Conservation (phyloP, 2,888 invertebrate species). For the Tipula lateralis region DNA sequence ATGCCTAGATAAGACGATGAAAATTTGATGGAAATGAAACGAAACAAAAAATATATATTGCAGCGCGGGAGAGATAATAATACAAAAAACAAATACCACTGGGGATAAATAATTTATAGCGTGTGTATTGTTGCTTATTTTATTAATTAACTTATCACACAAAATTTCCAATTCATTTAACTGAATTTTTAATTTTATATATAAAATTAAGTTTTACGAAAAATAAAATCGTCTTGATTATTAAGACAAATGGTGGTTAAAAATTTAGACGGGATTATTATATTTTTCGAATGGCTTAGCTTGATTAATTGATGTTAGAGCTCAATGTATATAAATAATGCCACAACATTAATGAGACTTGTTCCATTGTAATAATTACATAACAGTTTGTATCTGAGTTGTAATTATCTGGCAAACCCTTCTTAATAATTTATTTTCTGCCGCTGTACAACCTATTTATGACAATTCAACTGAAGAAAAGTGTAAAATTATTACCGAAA, state of each 20-base stretch:
- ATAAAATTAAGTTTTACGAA: not conserved
- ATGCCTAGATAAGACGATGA: not conserved
- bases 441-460: not conserved
- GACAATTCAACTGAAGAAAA: not conserved
- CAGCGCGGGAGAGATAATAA: not conserved
- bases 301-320: not conserved
- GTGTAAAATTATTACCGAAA: not conserved
- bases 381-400: not conserved
- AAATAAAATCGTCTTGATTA: not conserved
- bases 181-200: constrained; percentile 12
- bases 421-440: not conserved
- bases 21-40: not conserved
- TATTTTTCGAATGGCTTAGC: not conserved
- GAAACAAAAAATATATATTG: too few relatives aligned
- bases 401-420: not conserved
- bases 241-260: constrained; percentile 1
- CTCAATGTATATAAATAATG: not conserved
- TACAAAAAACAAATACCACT: not conserved
- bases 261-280: not conserved
- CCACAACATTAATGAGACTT: not conserved
- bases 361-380: not conserved
- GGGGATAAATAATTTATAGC: not conserved
- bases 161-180: constrained; percentile 11
- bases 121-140: not conserved
- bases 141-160: not conserved